These are phyloP conservation scores for Limnephilus rhombicus DNA, from an alignment of 2,888 invertebrate genomes.

Conservation along the genomic window DNA sequence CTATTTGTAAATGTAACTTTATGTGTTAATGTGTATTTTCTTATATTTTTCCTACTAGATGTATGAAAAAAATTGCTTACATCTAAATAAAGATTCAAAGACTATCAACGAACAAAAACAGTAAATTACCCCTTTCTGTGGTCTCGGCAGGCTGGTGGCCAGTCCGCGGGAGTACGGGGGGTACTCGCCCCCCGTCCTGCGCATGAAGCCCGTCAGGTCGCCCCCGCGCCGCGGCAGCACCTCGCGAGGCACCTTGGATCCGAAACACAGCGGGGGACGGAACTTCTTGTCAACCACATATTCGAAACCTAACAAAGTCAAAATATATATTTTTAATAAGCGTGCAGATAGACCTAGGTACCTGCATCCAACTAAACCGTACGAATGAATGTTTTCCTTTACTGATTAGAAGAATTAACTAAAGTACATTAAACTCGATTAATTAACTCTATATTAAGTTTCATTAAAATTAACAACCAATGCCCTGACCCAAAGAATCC, in stretches of 20 bases:
- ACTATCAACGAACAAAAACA: neutral
- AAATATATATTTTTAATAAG: neutral
- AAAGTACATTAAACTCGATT: no score
- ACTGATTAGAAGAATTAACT: no score
- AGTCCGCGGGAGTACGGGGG: neutral
- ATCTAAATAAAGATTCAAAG: no score
- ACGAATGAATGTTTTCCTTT: no score
- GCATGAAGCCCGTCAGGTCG: slow-evolving; percentile 75
- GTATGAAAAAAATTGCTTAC: no score
- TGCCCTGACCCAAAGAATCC: no score
- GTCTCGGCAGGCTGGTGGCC: neutral
- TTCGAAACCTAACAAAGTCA: slow-evolving; percentile 57
- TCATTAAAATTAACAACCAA: no score
- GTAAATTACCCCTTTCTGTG: slow-evolving; percentile 64
- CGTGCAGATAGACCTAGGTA: neutral
- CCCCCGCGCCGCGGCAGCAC: slow-evolving; percentile 74
- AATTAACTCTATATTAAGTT: no score
- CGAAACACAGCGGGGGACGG: slow-evolving; percentile 76
- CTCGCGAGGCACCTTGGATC: slow-evolving; percentile 74
- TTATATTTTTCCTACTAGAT: no score
- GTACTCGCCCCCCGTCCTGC: slow-evolving; percentile 70
- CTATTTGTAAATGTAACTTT: no score
- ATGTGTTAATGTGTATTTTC: no score
- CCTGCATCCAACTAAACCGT: no score
- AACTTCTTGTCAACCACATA: slow-evolving; percentile 68